Percentiles rank a stretch among this genome's conserved stretches.
Evolutionary conservation across 2,797 vertebrate genomes (phyloP).

Genomic region (Mormyrus hasselquistii): DNA sequence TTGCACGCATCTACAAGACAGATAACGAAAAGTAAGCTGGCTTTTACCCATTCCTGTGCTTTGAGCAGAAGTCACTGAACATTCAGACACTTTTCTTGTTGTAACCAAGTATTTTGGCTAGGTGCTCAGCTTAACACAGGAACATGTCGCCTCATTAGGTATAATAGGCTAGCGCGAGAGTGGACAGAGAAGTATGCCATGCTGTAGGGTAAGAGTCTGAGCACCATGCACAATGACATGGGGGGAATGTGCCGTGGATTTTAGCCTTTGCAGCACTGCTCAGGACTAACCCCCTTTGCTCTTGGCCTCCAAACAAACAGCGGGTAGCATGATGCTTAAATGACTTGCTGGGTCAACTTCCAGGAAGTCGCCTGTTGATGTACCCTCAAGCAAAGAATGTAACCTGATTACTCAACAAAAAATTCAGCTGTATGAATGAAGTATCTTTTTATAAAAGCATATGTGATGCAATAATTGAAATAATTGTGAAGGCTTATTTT

Average conservation of each 20-base stretch:
- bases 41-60: neutral
- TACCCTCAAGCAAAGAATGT: neutral
- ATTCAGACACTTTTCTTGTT: neutral
- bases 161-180: constrained; percentile 91
- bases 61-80: neutral
- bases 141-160: constrained; percentile 63
- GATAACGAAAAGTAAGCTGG: constrained; percentile 89
- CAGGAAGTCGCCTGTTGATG: neutral
- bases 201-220: constrained; percentile 81
- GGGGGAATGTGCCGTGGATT: constrained; percentile 34
- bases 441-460: neutral
- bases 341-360: neutral
- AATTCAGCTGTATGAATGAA: neutral
- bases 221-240: constrained; percentile 44
- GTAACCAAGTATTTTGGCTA: neutral
- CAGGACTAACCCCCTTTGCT: constrained; percentile 13
- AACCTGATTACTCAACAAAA: neutral
- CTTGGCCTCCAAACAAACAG: neutral
- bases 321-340: neutral
- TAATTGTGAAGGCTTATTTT: neutral
- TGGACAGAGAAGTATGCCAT: constrained; percentile 95
- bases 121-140: neutral
- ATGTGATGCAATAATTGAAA: neutral
- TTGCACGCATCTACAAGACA: constrained; percentile 99
- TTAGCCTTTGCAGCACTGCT: neutral